Evolutionary conservation across 1,140 invertebrate species (phyloP), one percentile per base, ranked within the genome.

Genomic region (Cydia amplana): DNA sequence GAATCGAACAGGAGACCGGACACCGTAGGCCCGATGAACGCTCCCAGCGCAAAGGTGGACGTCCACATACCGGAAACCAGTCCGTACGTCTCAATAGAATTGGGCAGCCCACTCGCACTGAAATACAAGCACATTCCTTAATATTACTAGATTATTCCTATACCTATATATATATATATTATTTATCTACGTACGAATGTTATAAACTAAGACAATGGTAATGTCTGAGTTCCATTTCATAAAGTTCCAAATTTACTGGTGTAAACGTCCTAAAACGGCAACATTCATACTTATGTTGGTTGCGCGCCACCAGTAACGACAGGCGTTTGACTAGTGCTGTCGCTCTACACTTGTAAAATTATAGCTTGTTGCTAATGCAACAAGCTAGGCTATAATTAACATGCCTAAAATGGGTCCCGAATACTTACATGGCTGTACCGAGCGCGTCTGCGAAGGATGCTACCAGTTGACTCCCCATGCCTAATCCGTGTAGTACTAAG

Each of bases 41-140:
- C 96, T n/a, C 97, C 97, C 0, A 97, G 91, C 2, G 97, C 97
- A 85, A 97, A 97, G 0, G 96, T 95, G 12, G 96, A 97, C 0
- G 97, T 97, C 96, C 97, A 97, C 55, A 98, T 93, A 1, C 96
- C 96, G 3, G 97, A 97, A 64, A 98, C 95, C 32, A 98, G 88
- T 0, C 97, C 97, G 79, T 97, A 97, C 0, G 97, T 98, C 85
- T 97, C 95, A 46, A 97, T 92, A 75, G 95, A 96, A 84, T 97
- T 96, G 1, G 96, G 95, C 80, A 97, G 95, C 12, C 97, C 97
- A 76, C 95, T 92, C 1, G 93, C 88, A 82, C 96, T 96, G 83
- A 23, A 91, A 87, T 70, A 79, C 6, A 51, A 12, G 4, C 6
- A 51, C 9, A 51, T 46, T 46, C 43, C 10, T 46, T 46, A 46